A percentile compares a stretch with the other conserved stretches of the same genome.
Evolutionary conservation across 2,113 vertebrate genomes (phyloP).

Genomic region (Artemisiospiza belli): DNA sequence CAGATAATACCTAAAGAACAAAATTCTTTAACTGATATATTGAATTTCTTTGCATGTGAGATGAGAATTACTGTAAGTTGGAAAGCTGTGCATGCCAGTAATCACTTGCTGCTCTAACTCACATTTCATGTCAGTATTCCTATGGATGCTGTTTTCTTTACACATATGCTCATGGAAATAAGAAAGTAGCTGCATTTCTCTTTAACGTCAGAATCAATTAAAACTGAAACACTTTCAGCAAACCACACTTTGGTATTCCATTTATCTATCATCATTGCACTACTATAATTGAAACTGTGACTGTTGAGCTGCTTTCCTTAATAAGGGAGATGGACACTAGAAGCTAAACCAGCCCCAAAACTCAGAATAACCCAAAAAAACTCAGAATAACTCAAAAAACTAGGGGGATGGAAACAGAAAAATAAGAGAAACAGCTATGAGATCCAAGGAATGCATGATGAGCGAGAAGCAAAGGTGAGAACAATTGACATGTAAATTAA

Average conservation of each 20-base stretch:
- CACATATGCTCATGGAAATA: background rate
- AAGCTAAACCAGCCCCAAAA: background rate
- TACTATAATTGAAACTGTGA: background rate
- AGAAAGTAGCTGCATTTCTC: background rate
- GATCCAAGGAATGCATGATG: background rate
- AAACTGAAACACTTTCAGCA: background rate
- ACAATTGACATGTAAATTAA: background rate
- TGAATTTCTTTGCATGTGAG: background rate
- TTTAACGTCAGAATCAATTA: background rate
- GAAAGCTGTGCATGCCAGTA: background rate
- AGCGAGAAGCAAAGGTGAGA: background rate
- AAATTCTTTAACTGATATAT: background rate
- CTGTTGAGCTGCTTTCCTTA: background rate
- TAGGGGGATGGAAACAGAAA: background rate
- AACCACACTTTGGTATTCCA: background rate
- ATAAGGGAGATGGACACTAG: background rate
- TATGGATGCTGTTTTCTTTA: background rate
- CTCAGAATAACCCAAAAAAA: background rate
- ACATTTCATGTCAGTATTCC: background rate
- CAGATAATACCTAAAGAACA: background rate
- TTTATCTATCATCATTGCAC: background rate
- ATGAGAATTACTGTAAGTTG: background rate
- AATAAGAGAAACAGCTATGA: background rate
- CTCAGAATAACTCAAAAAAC: background rate
- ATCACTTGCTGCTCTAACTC: background rate